Evolutionary conservation across 2,888 invertebrate genomes (phyloP).

Genomic region (Thalpophila matura): DNA sequence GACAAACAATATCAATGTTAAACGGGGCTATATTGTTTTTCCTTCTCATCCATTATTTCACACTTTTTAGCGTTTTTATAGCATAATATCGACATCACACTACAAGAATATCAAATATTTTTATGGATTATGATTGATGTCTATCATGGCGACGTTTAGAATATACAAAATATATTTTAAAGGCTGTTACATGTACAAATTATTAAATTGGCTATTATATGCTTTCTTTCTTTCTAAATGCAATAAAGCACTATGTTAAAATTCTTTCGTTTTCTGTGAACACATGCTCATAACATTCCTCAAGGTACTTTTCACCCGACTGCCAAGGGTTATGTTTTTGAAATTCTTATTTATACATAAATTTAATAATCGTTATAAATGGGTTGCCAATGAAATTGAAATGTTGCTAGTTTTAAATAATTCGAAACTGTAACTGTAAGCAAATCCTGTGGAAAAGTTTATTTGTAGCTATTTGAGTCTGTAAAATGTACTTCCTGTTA

Average conservation of each 20-base stretch:
- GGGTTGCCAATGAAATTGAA: slow-evolving; percentile 16
- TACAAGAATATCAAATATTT: slow-evolving; percentile 14
- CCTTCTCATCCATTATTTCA: slow-evolving; percentile 73
- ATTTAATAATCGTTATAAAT: slow-evolving; percentile 18
- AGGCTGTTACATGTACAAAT: slow-evolving; percentile 41
- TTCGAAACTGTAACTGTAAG: slow-evolving; percentile 21
- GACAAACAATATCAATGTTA: slow-evolving; percentile 62
- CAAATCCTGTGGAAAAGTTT: slow-evolving; percentile 43
- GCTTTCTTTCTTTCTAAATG: slow-evolving; percentile 28
- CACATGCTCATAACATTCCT: slow-evolving; percentile 45
- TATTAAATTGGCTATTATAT: slow-evolving; percentile 25
- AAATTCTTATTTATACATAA: slow-evolving; percentile 23
- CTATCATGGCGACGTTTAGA: slow-evolving; percentile 5
- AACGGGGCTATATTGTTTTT: slow-evolving; percentile 77
- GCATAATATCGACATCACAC: slow-evolving; percentile 5
- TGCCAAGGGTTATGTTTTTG: too few species aligned
- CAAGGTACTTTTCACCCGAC: slow-evolving; percentile 27
- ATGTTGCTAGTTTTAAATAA: slow-evolving; percentile 3
- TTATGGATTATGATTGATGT: slow-evolving; percentile 13
- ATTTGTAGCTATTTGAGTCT: slow-evolving; percentile 43
- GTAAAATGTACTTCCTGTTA: slow-evolving; percentile 52
- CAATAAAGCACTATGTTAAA: slow-evolving; percentile 14
- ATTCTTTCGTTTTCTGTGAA: slow-evolving; percentile 20
- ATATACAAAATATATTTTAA: slow-evolving; percentile 19
- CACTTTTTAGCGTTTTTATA: slow-evolving; percentile 1